These are phyloP conservation scores for Triplophysa bombifrons DNA, from an alignment of 2,797 vertebrate species.

Conservation along the genomic window DNA sequence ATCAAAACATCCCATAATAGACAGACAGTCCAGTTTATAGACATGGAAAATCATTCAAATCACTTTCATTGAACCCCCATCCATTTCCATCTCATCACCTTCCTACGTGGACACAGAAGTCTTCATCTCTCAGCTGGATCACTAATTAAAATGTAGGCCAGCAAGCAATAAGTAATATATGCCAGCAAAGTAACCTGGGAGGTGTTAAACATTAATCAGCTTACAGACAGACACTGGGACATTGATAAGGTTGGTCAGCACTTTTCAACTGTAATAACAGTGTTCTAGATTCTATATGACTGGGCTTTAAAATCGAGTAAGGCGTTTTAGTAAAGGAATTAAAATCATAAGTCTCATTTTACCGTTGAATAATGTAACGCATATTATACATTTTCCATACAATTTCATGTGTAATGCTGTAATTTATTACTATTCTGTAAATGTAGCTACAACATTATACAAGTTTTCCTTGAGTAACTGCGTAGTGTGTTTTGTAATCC, in stretches of 20 bases:
- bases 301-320: background rate
- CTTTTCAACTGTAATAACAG: slow-evolving; percentile 20
- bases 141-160: slow-evolving; percentile 49
- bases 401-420: background rate
- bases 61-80: background rate
- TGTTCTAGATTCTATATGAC: slow-evolving; percentile 5
- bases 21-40: slow-evolving; percentile 17
- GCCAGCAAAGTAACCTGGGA: slow-evolving; percentile 29
- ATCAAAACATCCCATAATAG: slow-evolving; percentile 36
- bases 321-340: background rate
- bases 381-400: background rate
- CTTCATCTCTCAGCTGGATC: slow-evolving; percentile 36
- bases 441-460: too few relatives aligned
- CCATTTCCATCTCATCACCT: slow-evolving; percentile 25
- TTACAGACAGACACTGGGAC: slow-evolving; percentile 20
- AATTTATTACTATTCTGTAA: too few relatives aligned
- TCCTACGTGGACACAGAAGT: slow-evolving; percentile 46
- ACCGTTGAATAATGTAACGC: background rate
- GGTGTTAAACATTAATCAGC: slow-evolving; percentile 32
- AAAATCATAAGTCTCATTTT: background rate
- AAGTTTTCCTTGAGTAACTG: too few relatives aligned
- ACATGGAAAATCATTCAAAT: slow-evolving; percentile 37
- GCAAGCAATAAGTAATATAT: slow-evolving; percentile 29
- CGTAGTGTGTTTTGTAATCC: background rate
- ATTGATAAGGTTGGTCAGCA: slow-evolving; percentile 23